Conservation (phyloP, 2,113 vertebrate species). For the Pangasianodon hypophthalmus region DNA sequence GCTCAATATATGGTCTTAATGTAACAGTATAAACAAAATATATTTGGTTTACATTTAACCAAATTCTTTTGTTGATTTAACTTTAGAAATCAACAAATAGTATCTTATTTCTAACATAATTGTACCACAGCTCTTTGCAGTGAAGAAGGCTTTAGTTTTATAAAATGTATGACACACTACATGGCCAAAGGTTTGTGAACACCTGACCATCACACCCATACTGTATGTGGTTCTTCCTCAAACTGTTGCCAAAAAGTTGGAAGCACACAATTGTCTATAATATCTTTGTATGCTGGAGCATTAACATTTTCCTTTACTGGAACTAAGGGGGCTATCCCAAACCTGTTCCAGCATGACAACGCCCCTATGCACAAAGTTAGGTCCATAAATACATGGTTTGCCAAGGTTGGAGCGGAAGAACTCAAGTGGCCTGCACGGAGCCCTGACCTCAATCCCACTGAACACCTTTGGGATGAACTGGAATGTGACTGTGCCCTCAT, state of each 20-base stretch:
- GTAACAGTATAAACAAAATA: not conserved
- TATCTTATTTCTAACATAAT: not conserved
- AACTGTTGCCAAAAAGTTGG: not conserved
- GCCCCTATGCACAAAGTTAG: not conserved
- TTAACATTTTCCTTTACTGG: not conserved
- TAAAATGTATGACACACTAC: not conserved
- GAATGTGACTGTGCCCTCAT: not conserved
- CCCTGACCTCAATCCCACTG: not conserved
- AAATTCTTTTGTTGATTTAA: not conserved
- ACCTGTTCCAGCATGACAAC: not conserved
- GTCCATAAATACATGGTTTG: not conserved
- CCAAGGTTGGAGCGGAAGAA: not conserved
- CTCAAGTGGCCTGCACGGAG: not conserved
- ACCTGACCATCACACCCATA: not conserved
- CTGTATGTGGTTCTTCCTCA: not conserved
- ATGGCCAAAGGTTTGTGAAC: not conserved
- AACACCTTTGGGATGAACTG: not conserved
- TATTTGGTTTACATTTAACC: not conserved
- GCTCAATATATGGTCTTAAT: not conserved
- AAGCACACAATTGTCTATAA: not conserved
- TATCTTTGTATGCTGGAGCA: not conserved
- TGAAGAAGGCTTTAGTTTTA: not conserved
- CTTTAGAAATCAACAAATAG: not conserved
- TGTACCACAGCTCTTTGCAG: not conserved
- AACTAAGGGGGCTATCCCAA: not conserved